Percentiles rank a stretch among this genome's conserved stretches.
Conservation (phyloP, 2,797 vertebrate genomes). For the Garrulus glandarius region DNA sequence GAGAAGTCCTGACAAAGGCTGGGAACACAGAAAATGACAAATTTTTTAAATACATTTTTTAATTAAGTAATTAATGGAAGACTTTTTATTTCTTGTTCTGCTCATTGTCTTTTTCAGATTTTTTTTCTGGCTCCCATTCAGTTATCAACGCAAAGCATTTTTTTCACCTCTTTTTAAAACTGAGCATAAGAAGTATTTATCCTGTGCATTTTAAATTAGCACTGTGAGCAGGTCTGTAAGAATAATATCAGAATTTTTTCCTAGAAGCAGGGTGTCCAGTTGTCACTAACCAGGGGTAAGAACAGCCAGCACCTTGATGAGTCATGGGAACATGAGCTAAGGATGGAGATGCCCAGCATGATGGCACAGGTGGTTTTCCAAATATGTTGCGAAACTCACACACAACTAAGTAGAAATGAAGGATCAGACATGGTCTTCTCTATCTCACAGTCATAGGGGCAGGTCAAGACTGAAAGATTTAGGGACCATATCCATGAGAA, state of each 20-base stretch:
- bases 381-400: not conserved
- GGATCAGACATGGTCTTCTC: not conserved
- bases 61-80: not conserved
- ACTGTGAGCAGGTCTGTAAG: not conserved
- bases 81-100: not conserved
- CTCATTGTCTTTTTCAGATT: not conserved
- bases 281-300: not conserved
- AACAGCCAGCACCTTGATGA: not conserved
- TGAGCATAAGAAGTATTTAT: not conserved
- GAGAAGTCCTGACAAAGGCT: not conserved
- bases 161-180: not conserved
- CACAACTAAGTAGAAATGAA: not conserved
- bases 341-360: not conserved
- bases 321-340: not conserved
- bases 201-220: not conserved
- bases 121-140: not conserved
- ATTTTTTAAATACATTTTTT: not conserved
- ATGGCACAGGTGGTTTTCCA: not conserved
- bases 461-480: not conserved
- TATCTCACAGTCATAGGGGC: not conserved
- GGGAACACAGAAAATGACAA: not conserved
- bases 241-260: not conserved
- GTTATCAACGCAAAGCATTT: not conserved
- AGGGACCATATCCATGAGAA: not conserved
- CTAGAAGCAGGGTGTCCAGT: not conserved